Conservation (phyloP, 2,797 vertebrate genomes). For the Lagocephalus sceleratus region DNA sequence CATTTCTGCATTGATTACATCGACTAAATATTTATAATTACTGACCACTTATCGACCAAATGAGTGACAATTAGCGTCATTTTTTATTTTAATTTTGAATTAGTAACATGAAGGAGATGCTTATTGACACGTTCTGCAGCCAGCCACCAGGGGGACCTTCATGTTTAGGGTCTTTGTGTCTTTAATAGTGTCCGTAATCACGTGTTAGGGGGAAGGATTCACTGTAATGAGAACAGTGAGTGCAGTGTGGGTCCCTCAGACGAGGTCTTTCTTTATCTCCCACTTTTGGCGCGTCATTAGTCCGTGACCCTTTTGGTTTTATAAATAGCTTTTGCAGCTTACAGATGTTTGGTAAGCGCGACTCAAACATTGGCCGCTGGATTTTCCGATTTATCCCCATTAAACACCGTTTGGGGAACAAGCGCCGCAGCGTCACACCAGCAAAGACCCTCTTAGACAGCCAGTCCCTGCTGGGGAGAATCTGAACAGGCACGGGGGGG, state of each 20-base stretch:
- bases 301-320: conserved; percentile 3
- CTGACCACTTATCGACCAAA: too few relatives aligned
- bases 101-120: background rate
- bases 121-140: background rate
- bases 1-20: too few relatives aligned
- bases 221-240: background rate
- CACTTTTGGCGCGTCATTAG: too few relatives aligned
- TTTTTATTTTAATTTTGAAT: background rate
- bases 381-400: conserved; percentile 24
- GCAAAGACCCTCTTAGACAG: conserved; percentile 12
- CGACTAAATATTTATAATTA: too few relatives aligned
- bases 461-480: conserved; percentile 26
- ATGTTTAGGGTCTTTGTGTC: background rate
- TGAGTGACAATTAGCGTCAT: too few relatives aligned
- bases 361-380: conserved; percentile 33
- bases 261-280: too few relatives aligned
- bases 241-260: conserved; percentile 2
- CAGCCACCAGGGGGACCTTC: background rate
- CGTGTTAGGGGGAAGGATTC: too few relatives aligned
- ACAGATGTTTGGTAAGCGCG: conserved; percentile 7
- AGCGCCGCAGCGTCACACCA: conserved; percentile 23
- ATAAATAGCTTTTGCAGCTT: conserved; percentile 8
- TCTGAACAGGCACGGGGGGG: background rate
- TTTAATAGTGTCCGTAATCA: too few relatives aligned
- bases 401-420: conserved; percentile 6